Base-by-base conservation (phyloP, 2,113 vertebrate genomes). In the Misgurnus mizolepis region DNA sequence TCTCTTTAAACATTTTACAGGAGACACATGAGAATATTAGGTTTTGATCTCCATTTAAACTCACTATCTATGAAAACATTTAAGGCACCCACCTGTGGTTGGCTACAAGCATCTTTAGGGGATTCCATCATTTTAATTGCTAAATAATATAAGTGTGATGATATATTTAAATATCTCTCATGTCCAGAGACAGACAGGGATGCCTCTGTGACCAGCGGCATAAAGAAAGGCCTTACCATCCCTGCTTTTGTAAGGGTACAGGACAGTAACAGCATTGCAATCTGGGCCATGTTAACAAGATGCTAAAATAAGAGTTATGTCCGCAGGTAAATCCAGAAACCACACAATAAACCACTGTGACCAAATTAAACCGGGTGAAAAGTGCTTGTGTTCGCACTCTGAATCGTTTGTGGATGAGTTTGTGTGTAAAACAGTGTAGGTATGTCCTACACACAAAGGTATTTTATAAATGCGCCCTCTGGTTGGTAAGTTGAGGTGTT, bases 321-420 rank as follows among this genome's bases (percentile, higher is more conserved):
- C 47, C 8, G 58, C 45, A 81, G 81, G 82, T 85, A 76, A 85
- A 81, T 39, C 82, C 78, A 73, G 66, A 58, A 71, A 56, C 64
- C 74, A 70, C 68, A 83, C 71, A 81, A 83, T 81, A 79, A 73
- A 82, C 47, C 78, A 80, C 81, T 85, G 84, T 80, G 74, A 80
- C 64, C 78, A 80, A 83, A 78, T 78, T 80, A 81, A 79, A 73
- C 69, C 17, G 15, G 50, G 6, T 43, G 11, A 50, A 72, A 70
- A 74, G 72, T 79, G 84, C 60, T 64, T 64, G 22, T 76, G 34
- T 78, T 71, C 80, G 69, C 80, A 76, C 41, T 65, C 40, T 45
- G 67, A 53, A 64, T 50, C 67, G 58, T 76, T 53, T 67, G 43
- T 18, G 56, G 45, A 65, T 79, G 65, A 80, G 76, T 80, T 50